A percentile compares a stretch with the other conserved stretches of the same genome.
phyloP scores from a whole-genome alignment of 1,140 invertebrate species.

The Araneus ventricosus region DNA sequence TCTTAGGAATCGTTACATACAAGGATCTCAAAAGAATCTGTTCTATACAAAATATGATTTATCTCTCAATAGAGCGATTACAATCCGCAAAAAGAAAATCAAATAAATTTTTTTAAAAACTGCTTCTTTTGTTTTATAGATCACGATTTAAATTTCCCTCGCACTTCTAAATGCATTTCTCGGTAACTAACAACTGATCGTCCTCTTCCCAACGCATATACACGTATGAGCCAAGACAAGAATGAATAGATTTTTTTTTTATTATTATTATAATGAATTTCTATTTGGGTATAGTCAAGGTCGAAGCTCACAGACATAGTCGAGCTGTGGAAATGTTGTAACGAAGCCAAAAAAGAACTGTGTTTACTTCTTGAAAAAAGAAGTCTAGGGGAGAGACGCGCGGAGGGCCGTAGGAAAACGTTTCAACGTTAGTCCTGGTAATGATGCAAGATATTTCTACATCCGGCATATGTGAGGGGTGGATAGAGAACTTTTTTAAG shows the following conservation, averaged over 20 bases:
- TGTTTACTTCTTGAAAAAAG: conserved; percentile 52
- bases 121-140: no score
- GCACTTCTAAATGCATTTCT: not conserved
- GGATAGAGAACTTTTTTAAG: not conserved
- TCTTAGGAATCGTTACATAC: no score
- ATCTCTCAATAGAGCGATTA: no score
- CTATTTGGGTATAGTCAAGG: not conserved
- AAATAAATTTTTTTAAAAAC: no score
- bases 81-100: no score
- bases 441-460: conserved; percentile 65
- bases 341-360: conserved; percentile 2
- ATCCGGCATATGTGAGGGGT: conserved; percentile 55
- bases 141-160: no score
- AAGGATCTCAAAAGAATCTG: no score
- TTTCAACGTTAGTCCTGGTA: conserved; percentile 16
- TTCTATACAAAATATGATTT: no score
- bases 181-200: not conserved
- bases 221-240: not conserved
- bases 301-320: conserved; percentile 21
- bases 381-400: not conserved
- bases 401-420: not conserved
- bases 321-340: conserved; percentile 18
- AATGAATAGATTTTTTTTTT: not conserved
- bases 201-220: not conserved
- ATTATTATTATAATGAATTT: not conserved